phyloP scores from a whole-genome alignment of 1,140 invertebrate genomes.

The Acyrthosiphon pisum region DNA sequence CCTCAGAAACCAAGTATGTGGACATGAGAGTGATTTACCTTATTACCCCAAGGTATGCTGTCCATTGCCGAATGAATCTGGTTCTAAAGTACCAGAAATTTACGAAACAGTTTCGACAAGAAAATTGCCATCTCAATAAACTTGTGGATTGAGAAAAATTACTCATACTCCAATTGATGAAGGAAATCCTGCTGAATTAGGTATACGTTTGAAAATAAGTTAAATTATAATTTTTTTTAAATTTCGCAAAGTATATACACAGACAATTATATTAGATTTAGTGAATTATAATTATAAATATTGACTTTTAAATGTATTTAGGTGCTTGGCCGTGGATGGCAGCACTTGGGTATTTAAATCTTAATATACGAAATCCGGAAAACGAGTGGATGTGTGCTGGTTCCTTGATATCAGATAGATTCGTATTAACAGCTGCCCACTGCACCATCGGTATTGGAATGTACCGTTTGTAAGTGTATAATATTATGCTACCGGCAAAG shows the following conservation, averaged over 20 bases:
- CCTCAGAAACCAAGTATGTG: constrained; percentile 65
- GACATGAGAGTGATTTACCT: constrained; percentile 64
- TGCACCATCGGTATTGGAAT: constrained; percentile 59
- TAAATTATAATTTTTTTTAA: neutral
- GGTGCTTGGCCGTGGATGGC: constrained; percentile 61
- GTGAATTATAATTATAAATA: neutral
- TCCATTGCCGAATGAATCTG: constrained; percentile 54
- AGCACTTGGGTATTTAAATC: constrained; percentile 68
- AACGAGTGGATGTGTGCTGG: constrained; percentile 70
- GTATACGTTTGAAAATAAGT: constrained; percentile 16
- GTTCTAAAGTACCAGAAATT: neutral
- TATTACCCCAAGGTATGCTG: constrained; percentile 68
- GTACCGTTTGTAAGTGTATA: constrained; percentile 47
- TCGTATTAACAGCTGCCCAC: constrained; percentile 64
- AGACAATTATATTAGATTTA: neutral
- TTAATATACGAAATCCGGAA: constrained; percentile 46
- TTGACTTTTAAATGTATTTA: constrained; percentile 27
- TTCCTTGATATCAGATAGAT: constrained; percentile 74
- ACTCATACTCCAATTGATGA: constrained; percentile 53
- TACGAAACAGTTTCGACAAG: neutral
- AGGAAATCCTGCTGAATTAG: constrained; percentile 57
- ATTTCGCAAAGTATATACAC: neutral
- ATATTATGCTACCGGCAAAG: no score
- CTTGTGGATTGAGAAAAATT: neutral
- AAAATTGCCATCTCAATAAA: neutral